Base-by-base conservation (phyloP, 64 coral and sea anemone species). In the Stichodactyla helianthus region DNA sequence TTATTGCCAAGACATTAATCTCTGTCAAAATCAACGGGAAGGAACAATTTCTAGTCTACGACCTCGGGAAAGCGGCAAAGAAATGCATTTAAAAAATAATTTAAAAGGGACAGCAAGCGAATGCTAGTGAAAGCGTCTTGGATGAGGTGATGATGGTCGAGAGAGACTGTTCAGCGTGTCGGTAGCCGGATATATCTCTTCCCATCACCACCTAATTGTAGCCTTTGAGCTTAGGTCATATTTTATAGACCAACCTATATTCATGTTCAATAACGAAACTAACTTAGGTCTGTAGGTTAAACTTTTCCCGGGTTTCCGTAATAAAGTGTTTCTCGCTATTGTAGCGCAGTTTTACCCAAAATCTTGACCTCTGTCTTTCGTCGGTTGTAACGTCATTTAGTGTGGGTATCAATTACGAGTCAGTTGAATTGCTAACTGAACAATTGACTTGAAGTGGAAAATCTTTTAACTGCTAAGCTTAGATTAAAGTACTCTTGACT, bases 141-240 rank as follows among this genome's bases (percentile, higher is more conserved):
- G 68, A 74, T 31, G 68, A 74, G 68, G 68, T 74, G 68, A 74
- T 74, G 68, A 74, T 74, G 68, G 68, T 74, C 62, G 62, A 65
- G 62, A 13, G 8, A 23, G 23, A 74, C 25, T 74, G 23, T 74
- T 74, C 9, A 6, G 10, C 25, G 23, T 31, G 11, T 60, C 16
- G 14, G 68, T 74, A 26, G 23, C 68, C 25, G 68, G 68, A 35
- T 12, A 74, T 27, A 26, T 74, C 25, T 58, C 55, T 27, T 12
- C 6, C 22, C 62, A 10, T 74, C 25, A 31, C 25, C n/a, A 31
- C 23, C 68, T 74, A 74, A 74, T 74, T 28, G 68, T 31, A 74
- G 68, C 68, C 68, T 31, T 10, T 27, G 63, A 6, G 68, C 68
- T 28, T 4, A 12, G 68, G 68, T 74, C 68, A 31, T 19, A n/a